Evolutionary conservation across 2,113 vertebrate genomes (phyloP).

Genomic region (Lepisosteus osseus): DNA sequence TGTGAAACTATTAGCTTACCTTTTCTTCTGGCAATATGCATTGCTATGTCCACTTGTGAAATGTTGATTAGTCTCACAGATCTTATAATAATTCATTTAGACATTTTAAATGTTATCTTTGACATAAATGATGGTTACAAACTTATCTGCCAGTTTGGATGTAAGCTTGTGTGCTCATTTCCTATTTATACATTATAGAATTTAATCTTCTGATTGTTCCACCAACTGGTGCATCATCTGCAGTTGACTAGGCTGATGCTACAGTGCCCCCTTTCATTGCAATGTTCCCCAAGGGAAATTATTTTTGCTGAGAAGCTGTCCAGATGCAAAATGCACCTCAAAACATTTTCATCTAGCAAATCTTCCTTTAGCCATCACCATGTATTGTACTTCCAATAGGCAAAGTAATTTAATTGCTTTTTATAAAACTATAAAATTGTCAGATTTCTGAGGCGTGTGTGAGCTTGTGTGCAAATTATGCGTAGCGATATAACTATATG

Average conservation of each 20-base stretch:
- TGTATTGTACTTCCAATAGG: too few relatives aligned
- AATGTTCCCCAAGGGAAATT: constrained; percentile 19
- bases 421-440: neutral
- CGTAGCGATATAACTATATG: too few relatives aligned
- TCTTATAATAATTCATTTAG: too few relatives aligned
- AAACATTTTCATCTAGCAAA: constrained; percentile 16
- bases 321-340: constrained; percentile 16
- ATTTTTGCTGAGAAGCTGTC: constrained; percentile 13
- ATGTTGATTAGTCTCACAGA: too few relatives aligned
- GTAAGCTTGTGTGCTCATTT: too few relatives aligned
- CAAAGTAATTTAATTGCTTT: neutral
- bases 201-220: constrained; percentile 1
- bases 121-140: too few relatives aligned
- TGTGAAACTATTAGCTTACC: too few relatives aligned
- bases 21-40: too few relatives aligned
- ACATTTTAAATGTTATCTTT: too few relatives aligned
- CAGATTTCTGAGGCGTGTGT: neutral
- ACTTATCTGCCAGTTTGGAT: too few relatives aligned
- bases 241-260: neutral
- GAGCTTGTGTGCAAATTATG: neutral
- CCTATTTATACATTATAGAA: too few relatives aligned
- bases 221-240: constrained; percentile 2
- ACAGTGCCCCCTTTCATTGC: neutral
- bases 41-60: too few relatives aligned
- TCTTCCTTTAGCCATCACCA: constrained; percentile 1